A percentile compares a stretch with the other conserved stretches of the same genome.
Evolutionary conservation across 2,797 vertebrate genomes (phyloP).

Genomic region (Adelosebastes latens): DNA sequence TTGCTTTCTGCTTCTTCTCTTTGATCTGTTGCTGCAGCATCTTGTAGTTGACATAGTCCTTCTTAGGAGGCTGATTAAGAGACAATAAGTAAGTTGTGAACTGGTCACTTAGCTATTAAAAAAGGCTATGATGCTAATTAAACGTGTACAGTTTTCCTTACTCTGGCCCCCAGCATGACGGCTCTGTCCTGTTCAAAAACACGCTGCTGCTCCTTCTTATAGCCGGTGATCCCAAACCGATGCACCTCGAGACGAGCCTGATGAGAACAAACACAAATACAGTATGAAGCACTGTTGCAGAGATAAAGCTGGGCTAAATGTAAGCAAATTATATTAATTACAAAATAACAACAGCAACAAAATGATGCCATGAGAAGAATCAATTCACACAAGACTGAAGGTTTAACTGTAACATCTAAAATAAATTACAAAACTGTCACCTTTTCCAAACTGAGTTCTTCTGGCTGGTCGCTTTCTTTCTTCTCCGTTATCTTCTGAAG

Average conservation of each 20-base stretch:
- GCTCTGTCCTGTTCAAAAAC: constrained; percentile 92
- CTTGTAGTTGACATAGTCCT: constrained; percentile 90
- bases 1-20: constrained; percentile 82
- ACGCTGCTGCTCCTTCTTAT: constrained; percentile 92
- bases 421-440: constrained; percentile 67
- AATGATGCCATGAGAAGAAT: background rate
- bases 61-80: constrained; percentile 88
- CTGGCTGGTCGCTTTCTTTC: constrained; percentile 40
- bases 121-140: background rate
- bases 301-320: background rate
- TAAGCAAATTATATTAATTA: background rate
- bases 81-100: background rate
- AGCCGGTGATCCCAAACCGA: constrained; percentile 94
- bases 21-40: constrained; percentile 87
- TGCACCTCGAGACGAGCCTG: constrained; percentile 96
- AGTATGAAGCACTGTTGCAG: background rate
- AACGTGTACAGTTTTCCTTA: constrained; percentile 54
- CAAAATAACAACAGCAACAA: background rate
- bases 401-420: background rate
- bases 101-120: background rate
- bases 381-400: background rate
- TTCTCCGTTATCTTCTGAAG: constrained; percentile 49
- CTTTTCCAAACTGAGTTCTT: constrained; percentile 90
- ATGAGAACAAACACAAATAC: background rate
- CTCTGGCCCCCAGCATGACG: constrained; percentile 94